A percentile compares a stretch with the other conserved stretches of the same genome.
Conservation (phyloP, 2,888 invertebrate species). For the Amblyteles armatorius region DNA sequence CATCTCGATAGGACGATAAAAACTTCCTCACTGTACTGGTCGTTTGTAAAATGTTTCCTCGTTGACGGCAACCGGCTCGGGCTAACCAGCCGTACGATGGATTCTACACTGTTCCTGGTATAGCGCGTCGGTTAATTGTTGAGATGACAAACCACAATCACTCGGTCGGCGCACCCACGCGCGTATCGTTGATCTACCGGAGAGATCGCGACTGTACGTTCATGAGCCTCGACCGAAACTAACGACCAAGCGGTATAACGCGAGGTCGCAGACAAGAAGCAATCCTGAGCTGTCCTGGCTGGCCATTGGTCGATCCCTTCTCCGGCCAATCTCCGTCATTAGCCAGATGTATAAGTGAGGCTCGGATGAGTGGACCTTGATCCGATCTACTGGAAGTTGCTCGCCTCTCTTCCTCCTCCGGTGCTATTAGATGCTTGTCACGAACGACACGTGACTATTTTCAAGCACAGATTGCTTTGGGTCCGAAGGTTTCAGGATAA, state of each 20-base stretch:
- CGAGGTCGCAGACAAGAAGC: not conserved
- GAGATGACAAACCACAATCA: not conserved
- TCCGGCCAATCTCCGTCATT: not conserved
- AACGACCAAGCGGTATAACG: not conserved
- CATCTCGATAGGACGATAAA: conserved; percentile 12
- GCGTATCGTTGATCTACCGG: not conserved
- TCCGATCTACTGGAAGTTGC: not conserved
- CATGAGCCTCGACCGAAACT: not conserved
- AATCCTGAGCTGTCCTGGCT: not conserved
- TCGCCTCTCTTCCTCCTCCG: not conserved
- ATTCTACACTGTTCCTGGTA: not conserved
- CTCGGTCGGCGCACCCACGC: not conserved
- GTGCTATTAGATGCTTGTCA: not conserved
- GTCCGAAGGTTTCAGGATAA: no score
- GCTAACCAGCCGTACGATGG: not conserved
- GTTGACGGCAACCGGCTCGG: not conserved
- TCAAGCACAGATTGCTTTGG: not conserved
- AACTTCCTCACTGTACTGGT: not conserved
- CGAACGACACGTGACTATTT: not conserved
- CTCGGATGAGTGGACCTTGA: not conserved
- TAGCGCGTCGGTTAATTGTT: not conserved
- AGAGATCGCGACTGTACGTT: not conserved
- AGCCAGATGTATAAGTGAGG: not conserved
- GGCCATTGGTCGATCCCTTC: not conserved
- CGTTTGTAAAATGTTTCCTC: not conserved